Evolutionary conservation across 53 echinoderm and acorn worm genomes (phyloP), one percentile per base, ranked within the genome.

Genomic region (Echinometra lucunter): DNA sequence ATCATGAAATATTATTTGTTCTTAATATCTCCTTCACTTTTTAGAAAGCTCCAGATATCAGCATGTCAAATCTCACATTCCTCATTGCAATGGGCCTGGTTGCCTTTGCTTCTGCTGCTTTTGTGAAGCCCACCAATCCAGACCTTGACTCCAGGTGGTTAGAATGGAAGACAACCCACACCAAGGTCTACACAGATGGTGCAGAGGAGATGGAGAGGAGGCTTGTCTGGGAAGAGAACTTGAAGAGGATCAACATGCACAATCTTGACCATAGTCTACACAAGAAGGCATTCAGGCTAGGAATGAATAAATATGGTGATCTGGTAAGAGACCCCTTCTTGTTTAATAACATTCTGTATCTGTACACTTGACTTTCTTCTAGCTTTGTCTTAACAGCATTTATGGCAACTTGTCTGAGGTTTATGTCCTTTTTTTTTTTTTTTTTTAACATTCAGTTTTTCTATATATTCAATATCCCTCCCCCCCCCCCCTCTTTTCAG

Each of bases 231-330:
- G 99, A 98, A 66, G 89, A 95, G 95, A 99, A 99, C 28, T 34
- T 98, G 17, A 95, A 98, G 30, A 83, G 58, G 27, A 97, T 99
- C 94, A 93, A 91, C 60, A 87, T 92, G 30, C 99, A 99, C 90
- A 99, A 99, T 82, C 92, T 99, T 2, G 98, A 98, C 66, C 92
- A 98, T 25, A 92, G 93, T 66, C 90, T 97, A 28, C 96, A 96
- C 58, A 92, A 94, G 57, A 97, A 97, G 82, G 95, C 96, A 21
- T 98, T 94, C 94, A 97, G 93, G 67, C 96, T 98, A 2, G 98
- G 96, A 37, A 98, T 99, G 97, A 98, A 99, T 87, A 27, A 95
- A 91, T 99, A 95, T 93, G 98, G 97, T 45, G 99, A 99, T 91
- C 58, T 97, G 99, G 99, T 98, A 95, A 96, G 96, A 37, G 1